Base-by-base conservation (phyloP, 2,797 vertebrate genomes). In the Clarias pachynema region DNA sequence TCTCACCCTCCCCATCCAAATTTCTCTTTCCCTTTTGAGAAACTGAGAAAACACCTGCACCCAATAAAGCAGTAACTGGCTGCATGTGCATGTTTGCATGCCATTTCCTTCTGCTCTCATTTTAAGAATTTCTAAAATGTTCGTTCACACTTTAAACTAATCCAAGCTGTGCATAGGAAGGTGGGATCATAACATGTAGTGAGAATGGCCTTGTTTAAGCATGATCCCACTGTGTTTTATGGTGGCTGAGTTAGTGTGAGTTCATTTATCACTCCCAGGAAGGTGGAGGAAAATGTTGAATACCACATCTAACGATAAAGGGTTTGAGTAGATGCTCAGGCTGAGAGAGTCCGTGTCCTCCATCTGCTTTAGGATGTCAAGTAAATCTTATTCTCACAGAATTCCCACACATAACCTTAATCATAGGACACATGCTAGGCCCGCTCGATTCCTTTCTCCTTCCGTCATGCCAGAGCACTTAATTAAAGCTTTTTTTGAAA, bases 351-450 rank as follows among this genome's bases (percentile, higher is more conserved):
- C 24, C 1, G 10, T 78, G 70, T 60, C 10, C 34, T 40, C 62
- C 82, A 44, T 26, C 79, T 86, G 65, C 72, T 86, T 70, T 82
- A 18, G 49, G 68, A 83, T 80, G 83, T 29, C 44, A 85, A 82
- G 69, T 80, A 79, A 62, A 86, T 49, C 44, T 12, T 49, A 68
- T 29, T 53, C 57, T 83, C n/a, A 18, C 74, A 68, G 87, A 82
- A 60, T 49, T 34, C 18, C 18, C 66, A 65, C 74, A 77, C 74
- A 1, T 82, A 78, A 81, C 78, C 78, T 78, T 40, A 8, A 57
- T 77, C 37, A 22, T 44, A 81, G 63, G 63, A 85, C 44, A 77
- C 26, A 7, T 57, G n/a, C 26, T 24, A 24, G 65, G 59, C 59
- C 16, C 34, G 37, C 22, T 20, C 77, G 62, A 73, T 82, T 79